phyloP scores from a whole-genome alignment of 2,888 invertebrate genomes.

The Chloromyia formosa region DNA sequence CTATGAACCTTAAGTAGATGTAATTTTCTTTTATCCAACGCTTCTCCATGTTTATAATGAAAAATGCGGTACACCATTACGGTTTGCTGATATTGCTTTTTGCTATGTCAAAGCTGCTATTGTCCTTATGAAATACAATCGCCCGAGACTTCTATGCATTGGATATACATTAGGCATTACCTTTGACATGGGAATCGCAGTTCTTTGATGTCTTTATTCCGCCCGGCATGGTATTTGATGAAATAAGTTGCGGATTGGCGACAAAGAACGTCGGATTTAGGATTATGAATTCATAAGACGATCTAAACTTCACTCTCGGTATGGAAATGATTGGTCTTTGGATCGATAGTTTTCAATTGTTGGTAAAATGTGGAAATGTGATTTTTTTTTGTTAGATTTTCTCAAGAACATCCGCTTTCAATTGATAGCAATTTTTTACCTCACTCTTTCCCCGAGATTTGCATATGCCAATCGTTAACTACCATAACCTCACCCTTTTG shows the following conservation, averaged over 20 bases:
- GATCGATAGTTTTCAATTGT: constrained; percentile 1
- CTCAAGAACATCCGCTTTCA: not conserved
- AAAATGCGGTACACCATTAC: constrained; percentile 46
- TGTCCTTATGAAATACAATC: constrained; percentile 44
- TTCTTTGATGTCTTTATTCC: constrained; percentile 47
- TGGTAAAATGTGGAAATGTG: not conserved
- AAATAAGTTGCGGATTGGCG: constrained; percentile 42
- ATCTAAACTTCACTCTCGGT: not conserved
- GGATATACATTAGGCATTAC: constrained; percentile 49
- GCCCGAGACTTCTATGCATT: constrained; percentile 29
- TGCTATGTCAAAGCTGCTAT: constrained; percentile 41
- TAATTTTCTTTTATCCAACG: constrained; percentile 49
- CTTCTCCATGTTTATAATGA: constrained; percentile 47
- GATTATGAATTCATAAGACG: constrained; percentile 26
- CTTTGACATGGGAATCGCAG: constrained; percentile 48
- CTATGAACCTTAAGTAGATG: constrained; percentile 36
- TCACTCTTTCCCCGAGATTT: not conserved
- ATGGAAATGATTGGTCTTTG: not conserved
- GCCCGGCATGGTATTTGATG: constrained; percentile 43
- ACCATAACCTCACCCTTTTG: too few relatives aligned
- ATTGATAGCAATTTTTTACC: not conserved
- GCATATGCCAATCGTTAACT: not conserved
- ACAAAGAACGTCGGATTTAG: constrained; percentile 42
- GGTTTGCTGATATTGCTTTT: constrained; percentile 39
- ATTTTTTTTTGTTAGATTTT: not conserved